Base-by-base conservation (phyloP, 2,888 invertebrate genomes). In the Abscondita cerata region DNA sequence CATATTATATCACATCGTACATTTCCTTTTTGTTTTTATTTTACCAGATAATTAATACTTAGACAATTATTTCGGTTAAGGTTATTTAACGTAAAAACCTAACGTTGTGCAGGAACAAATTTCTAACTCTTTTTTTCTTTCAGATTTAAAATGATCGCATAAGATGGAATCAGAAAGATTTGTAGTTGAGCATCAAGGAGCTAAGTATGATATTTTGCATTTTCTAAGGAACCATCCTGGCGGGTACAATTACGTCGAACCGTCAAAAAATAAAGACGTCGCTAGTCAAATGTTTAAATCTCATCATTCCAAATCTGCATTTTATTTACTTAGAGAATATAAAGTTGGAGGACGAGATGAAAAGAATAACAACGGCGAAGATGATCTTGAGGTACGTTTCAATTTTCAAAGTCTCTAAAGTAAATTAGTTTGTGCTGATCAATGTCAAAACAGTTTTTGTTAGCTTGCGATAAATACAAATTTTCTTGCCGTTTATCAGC, bases 211-310 rank as follows among this genome's bases (percentile, higher is more conserved):
- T 74, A 81, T 92, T 54, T 80, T 84, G 47, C 77, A 81, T 33
- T 91, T 92, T 73, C 70, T 90, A 52, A 83, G 83, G 52, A 87
- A 90, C 70, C 92, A 92, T 77, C 92, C 92, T 0, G 92, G 92
- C 0, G 92, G 92, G 0, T 48, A 38, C 0, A 87, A 87, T 70
- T 88, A 88, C 1, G 77, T 92, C 0, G 80, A 83, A 67, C 78
- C 78, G n/a, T 88, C 82, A 68, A 80, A 82, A 71, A 84, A 84
- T 2, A 84, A 82, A 71, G 84, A 84, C 52, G 78, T 89, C 31
- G 76, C 81, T 15, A 76, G 81, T 13, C 85, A 83, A 11, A 84
- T 89, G 83, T 70, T 75, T 46, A 80, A 83, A 15, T 84, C 83
- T 33, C 81, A 84, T 8, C 89, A 90, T 74, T 89, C 89, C 65